Evolutionary conservation across 2,888 invertebrate genomes (phyloP), one percentile per base, ranked within the genome.

Genomic region (Abrostola triplasia): DNA sequence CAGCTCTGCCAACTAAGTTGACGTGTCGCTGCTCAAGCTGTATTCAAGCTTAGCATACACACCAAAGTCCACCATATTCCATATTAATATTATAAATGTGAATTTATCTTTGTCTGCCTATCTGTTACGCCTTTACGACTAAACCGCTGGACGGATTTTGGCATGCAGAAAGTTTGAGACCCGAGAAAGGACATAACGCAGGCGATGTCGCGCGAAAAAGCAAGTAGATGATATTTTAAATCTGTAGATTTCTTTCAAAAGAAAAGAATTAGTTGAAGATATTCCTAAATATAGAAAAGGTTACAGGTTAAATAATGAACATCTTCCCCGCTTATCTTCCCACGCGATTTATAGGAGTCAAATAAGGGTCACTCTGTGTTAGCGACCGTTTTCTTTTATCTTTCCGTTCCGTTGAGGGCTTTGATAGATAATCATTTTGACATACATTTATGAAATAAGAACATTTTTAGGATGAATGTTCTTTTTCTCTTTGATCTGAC

Each of bases 301-400:
- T 41, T 10, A 37, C 41, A 35, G 35, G 24, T 41, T n/a, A 47
- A 55, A 49, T 36, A 50, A 41, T 69, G 36, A 47, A 12, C 49
- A 55, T 57, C 44, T 53, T 37, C 36, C 40, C 44, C 36, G 49
- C n/a, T 0, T 37, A n/a, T 57, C 40, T 55, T 63, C 71, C 56
- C 52, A 64, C 58, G 42, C 41, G 71, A 36, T 7, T 53, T 70
- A 70, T 41, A 36, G 64, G 52, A 76, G 72, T 71, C 70, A 71
- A 71, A 56, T 70, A 71, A 76, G 72, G 71, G 70, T 71, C 72
- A 71, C 7, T 47, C n/a, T 40, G 35, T 13, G 35, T 55, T 36
- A 64, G 76, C 52, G 55, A 71, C 53, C 13, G 58, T 35, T 75
- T 53, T 70, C 47, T 68, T 47, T 42, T 57, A 57, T 40, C 41